These are phyloP conservation scores for Lepisosteus oculatus DNA, from an alignment of 2,113 vertebrate species.

Conservation along the genomic window DNA sequence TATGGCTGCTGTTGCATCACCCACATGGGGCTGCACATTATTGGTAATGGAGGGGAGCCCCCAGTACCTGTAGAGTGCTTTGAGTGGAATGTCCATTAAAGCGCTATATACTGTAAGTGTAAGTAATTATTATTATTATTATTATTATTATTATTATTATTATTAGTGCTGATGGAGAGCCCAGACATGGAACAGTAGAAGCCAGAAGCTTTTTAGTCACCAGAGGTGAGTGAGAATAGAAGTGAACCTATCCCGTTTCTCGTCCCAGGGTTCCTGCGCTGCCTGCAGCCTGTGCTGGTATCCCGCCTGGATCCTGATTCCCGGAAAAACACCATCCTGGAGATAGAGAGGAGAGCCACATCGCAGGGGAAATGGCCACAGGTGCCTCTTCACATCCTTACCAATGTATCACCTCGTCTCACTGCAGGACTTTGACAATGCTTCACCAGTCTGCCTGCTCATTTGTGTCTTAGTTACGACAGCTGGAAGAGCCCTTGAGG, in stretches of 20 bases:
- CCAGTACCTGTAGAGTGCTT: too few species aligned
- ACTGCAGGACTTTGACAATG: conserved; percentile 22
- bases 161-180: too few species aligned
- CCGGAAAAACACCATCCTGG: conserved; percentile 83
- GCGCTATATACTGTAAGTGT: too few species aligned
- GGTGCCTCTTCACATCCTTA: conserved; percentile 52
- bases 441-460: neutral
- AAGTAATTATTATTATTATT: too few species aligned
- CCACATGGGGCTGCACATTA: too few species aligned
- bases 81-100: too few species aligned
- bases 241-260: neutral
- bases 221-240: too few species aligned
- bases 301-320: conserved; percentile 89
- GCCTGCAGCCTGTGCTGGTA: conserved; percentile 87
- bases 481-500: neutral
- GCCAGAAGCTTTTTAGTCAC: too few species aligned
- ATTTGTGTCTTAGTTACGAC: conserved; percentile 18
- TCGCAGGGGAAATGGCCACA: conserved; percentile 89
- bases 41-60: too few species aligned
- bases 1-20: too few species aligned
- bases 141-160: too few species aligned
- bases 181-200: too few species aligned
- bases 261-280: conserved; percentile 62
- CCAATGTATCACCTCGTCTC: neutral
- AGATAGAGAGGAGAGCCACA: conserved; percentile 78